Evolutionary conservation across 30 jellyfish, hydroid and myxozoan genomes (phyloP).

Genomic region (Nemopilema nomurai): DNA sequence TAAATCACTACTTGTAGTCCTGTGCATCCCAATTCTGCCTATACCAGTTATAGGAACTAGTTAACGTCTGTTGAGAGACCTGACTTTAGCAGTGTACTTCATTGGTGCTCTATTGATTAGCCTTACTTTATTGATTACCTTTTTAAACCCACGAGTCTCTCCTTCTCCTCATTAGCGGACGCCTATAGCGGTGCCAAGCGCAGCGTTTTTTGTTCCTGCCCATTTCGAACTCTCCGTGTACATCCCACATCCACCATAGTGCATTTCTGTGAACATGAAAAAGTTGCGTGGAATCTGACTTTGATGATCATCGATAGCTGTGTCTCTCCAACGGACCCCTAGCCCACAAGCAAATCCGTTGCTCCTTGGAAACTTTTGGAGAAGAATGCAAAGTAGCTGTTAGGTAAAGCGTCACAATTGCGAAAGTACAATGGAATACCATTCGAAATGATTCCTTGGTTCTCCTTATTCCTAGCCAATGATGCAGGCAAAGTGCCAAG

Average conservation of each 20-base stretch:
- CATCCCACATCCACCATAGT: conserved; percentile 70
- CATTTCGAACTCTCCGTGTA: conserved; percentile 53
- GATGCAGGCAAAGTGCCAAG: conserved; percentile 34
- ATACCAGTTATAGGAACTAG: too few species aligned
- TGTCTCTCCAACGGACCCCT: conserved; percentile 34
- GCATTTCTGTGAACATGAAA: conserved; percentile 49
- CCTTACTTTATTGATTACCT: too few species aligned
- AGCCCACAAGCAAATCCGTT: background rate
- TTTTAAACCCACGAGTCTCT: too few species aligned
- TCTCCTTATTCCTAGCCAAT: background rate
- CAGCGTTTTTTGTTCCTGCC: conserved; percentile 8
- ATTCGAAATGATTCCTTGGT: conserved; percentile 36
- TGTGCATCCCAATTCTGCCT: too few species aligned
- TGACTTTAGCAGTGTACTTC: too few species aligned
- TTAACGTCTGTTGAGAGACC: too few species aligned
- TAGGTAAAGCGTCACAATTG: conserved; percentile 36
- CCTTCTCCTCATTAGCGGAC: conserved; percentile 5
- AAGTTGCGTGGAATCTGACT: conserved; percentile 8
- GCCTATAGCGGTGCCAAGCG: conserved; percentile 18
- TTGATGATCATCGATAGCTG: background rate
- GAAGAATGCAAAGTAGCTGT: conserved; percentile 29
- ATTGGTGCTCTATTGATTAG: too few species aligned
- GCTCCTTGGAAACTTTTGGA: conserved; percentile 10
- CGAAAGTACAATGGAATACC: background rate
- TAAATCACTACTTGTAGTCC: too few species aligned